These are phyloP conservation scores for Struthidea cinerea DNA, from an alignment of 2,113 vertebrate species.

Conservation along the genomic window DNA sequence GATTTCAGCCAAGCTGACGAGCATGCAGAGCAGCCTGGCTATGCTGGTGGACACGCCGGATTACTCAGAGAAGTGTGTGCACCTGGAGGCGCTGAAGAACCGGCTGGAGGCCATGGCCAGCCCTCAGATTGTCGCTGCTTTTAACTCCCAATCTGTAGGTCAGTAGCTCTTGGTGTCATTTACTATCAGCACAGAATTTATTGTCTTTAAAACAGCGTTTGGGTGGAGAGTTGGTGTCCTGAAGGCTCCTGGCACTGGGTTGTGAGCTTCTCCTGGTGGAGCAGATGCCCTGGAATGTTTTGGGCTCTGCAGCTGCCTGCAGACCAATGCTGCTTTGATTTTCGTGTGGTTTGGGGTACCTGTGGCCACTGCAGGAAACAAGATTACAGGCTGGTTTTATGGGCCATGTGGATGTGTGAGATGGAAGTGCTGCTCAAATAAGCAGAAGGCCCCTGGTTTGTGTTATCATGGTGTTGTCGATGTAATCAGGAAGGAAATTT, in stretches of 20 bases:
- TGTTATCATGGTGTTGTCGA: background rate
- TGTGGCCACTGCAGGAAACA: background rate
- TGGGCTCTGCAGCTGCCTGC: background rate
- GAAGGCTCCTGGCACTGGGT: background rate
- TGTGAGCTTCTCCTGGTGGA: background rate
- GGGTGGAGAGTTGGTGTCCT: background rate
- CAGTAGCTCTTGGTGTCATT: background rate
- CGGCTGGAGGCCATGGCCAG: slow-evolving; percentile 93
- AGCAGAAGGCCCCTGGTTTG: background rate
- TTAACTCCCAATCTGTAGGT: slow-evolving; percentile 89
- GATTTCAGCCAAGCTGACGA: slow-evolving; percentile 90
- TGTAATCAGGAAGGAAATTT: background rate
- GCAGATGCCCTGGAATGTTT: background rate
- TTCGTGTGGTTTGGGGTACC: accelerated
- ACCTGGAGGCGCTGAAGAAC: slow-evolving; percentile 95
- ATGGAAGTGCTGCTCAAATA: background rate
- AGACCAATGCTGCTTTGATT: background rate
- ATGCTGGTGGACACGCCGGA: slow-evolving; percentile 96
- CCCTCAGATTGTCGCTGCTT: slow-evolving; percentile 90
- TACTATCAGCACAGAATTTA: background rate
- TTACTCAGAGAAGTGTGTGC: slow-evolving; percentile 96
- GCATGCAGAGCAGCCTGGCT: slow-evolving; percentile 93
- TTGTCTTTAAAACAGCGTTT: background rate
- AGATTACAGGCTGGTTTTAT: background rate
- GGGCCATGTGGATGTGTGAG: background rate